A percentile compares a stretch with the other conserved stretches of the same genome.
phyloP scores from a whole-genome alignment of 2,888 invertebrate genomes.

The Theretra japonica region DNA sequence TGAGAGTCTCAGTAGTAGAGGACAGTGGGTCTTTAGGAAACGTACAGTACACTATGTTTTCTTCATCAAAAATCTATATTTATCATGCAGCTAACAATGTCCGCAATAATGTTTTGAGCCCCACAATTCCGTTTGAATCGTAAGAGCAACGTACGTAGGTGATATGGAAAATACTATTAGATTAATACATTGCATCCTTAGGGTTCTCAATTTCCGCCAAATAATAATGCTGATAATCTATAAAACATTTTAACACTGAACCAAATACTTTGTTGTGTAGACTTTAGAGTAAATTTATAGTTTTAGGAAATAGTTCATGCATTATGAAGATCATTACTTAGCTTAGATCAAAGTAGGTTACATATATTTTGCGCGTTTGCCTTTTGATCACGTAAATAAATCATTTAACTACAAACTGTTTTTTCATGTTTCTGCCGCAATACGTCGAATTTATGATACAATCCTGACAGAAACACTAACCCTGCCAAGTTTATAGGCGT shows the following conservation, averaged over 20 bases:
- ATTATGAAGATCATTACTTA: background rate
- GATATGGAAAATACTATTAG: no score
- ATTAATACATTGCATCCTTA: background rate
- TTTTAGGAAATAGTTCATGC: no score
- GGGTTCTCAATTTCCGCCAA: background rate
- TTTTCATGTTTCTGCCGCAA: background rate
- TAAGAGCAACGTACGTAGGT: no score
- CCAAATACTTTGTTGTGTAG: background rate
- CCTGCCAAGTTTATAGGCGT: background rate
- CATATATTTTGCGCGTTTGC: slow-evolving; percentile 32
- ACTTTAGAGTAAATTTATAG: background rate
- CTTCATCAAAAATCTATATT: no score
- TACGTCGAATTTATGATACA: background rate
- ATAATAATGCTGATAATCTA: background rate
- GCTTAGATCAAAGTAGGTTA: slow-evolving; percentile 13
- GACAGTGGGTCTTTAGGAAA: no score
- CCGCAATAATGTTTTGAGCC: no score
- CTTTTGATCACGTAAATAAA: slow-evolving; percentile 9
- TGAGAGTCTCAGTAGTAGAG: no score
- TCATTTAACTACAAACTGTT: background rate
- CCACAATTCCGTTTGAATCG: no score
- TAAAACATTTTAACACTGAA: background rate
- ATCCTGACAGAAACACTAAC: background rate
- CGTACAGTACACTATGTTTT: no score
- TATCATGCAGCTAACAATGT: no score